Percentiles rank a stretch among this genome's conserved stretches.
These are phyloP conservation scores for Scartelaos histophorus DNA, from an alignment of 2,113 vertebrate species.

Conservation along the genomic window DNA sequence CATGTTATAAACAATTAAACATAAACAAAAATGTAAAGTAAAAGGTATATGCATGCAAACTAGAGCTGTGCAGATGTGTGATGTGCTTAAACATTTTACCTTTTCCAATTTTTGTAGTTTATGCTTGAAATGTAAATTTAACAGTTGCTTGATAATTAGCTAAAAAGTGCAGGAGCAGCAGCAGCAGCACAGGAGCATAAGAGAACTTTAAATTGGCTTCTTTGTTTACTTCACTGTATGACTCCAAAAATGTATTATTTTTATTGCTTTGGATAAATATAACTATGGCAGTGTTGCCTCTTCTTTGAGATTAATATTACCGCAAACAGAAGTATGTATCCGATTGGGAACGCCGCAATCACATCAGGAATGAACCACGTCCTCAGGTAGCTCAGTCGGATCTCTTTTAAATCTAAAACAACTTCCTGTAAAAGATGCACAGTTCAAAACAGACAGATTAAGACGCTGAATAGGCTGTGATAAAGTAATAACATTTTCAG, in stretches of 20 bases:
- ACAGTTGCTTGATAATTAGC: neutral
- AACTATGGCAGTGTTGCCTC: neutral
- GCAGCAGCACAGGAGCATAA: neutral
- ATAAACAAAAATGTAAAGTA: neutral
- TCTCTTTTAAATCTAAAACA: slow-evolving; percentile 74
- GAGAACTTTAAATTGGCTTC: neutral
- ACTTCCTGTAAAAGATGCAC: slow-evolving; percentile 62
- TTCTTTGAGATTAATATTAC: slow-evolving; percentile 55
- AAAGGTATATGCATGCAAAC: neutral
- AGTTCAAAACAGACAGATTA: slow-evolving; percentile 35
- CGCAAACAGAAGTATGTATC: slow-evolving; percentile 75
- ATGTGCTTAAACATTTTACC: neutral
- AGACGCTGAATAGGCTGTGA: slow-evolving; percentile 8
- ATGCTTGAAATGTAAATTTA: neutral
- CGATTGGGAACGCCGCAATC: slow-evolving; percentile 77
- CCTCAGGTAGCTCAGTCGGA: slow-evolving; percentile 73
- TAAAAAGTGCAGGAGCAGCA: neutral
- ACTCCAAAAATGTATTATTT: neutral
- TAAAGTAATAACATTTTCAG: slow-evolving; percentile 16
- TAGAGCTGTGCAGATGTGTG: neutral
- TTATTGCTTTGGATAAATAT: neutral
- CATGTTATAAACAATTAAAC: neutral
- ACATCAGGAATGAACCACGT: slow-evolving; percentile 77
- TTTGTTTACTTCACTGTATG: neutral
- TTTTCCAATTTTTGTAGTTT: neutral